phyloP scores from a whole-genome alignment of 2,113 vertebrate genomes.

The Tapirus terrestris region DNA sequence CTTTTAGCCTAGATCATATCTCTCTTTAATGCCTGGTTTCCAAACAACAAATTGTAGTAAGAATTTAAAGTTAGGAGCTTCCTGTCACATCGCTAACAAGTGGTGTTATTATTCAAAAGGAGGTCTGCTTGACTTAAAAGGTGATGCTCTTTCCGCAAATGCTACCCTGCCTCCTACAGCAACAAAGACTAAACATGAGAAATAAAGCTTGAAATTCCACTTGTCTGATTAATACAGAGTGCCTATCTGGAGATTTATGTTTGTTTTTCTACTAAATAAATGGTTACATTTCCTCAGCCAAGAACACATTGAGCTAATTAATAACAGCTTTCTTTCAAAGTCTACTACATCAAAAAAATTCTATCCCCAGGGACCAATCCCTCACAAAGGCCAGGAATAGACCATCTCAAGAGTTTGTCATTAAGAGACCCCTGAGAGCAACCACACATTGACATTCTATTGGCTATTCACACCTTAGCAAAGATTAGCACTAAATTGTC shows the following conservation, averaged over 20 bases:
- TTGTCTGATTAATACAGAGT: conserved; percentile 78
- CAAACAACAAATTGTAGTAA: conserved; percentile 47
- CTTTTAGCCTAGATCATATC: conserved; percentile 12
- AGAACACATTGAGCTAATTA: conserved; percentile 80
- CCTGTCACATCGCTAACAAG: conserved; percentile 42
- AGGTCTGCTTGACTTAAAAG: conserved; percentile 44
- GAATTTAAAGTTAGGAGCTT: conserved; percentile 62
- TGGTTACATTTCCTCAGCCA: conserved; percentile 79
- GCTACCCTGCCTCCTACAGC: conserved; percentile 24
- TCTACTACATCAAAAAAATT: conserved; percentile 67
- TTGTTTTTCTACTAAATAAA: conserved; percentile 82
- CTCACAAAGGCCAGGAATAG: conserved; percentile 53
- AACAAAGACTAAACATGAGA: conserved; percentile 73
- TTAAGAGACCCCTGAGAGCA: conserved; percentile 14
- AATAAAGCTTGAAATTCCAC: conserved; percentile 77
- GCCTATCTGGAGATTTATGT: conserved; percentile 80
- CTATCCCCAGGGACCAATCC: conserved; percentile 58
- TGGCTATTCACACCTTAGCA: conserved; percentile 17
- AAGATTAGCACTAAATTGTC: neutral
- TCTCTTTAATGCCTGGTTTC: conserved; percentile 34
- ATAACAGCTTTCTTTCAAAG: conserved; percentile 80
- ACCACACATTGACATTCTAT: neutral
- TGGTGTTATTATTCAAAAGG: conserved; percentile 45
- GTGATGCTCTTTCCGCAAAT: conserved; percentile 20
- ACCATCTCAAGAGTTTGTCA: conserved; percentile 74